Evolutionary conservation across 2,113 vertebrate species (phyloP), one percentile per base, ranked within the genome.

Genomic region (Astatotilapia flaviijosephi): DNA sequence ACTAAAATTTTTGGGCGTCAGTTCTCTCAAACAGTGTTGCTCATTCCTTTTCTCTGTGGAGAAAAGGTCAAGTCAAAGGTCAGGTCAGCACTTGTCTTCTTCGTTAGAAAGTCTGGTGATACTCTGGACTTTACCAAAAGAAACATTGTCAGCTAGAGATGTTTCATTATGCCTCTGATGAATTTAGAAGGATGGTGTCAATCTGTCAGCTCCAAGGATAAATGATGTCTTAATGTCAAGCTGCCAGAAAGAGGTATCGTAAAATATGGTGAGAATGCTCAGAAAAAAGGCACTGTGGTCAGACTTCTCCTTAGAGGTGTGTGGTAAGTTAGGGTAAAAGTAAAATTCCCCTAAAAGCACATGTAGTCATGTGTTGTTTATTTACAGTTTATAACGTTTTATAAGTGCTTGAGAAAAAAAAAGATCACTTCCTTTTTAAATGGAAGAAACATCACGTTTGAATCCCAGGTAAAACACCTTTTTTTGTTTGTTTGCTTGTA

Each of bases 111-210:
- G 49, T 79, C 87, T 86, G 70, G 40, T 85, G 65, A 86, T 79
- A 83, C 35, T 91, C 80, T 83, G 80, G 93, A 90, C 51, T 94
- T 95, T 93, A 94, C 87, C 89, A 83, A 87, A 83, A 83, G 49
- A 92, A 89, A 86, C 65, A 86, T 56, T 84, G 84, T 81, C 68
- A 87, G 84, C 88, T 82, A 83, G 75, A 92, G 91, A 89, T 90
- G 83, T 91, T 87, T 92, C 92, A 91, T 93, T 92, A 87, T 88
- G 89, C 73, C 12, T 45, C 88, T 92, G 90, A 79, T 94, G 93
- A 94, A 93, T 94, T 94, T 91, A 90, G 90, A 90, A 68, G 90
- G 82, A 84, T 75, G 83, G 91, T 94, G 94, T 88, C 88, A 92
- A 84, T 37, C 73, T 93, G 90, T 92, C 92, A 91, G 9, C 45